These are phyloP conservation scores for Tetramorium parvispinum DNA, from an alignment of 1,140 invertebrate species.

Conservation along the genomic window DNA sequence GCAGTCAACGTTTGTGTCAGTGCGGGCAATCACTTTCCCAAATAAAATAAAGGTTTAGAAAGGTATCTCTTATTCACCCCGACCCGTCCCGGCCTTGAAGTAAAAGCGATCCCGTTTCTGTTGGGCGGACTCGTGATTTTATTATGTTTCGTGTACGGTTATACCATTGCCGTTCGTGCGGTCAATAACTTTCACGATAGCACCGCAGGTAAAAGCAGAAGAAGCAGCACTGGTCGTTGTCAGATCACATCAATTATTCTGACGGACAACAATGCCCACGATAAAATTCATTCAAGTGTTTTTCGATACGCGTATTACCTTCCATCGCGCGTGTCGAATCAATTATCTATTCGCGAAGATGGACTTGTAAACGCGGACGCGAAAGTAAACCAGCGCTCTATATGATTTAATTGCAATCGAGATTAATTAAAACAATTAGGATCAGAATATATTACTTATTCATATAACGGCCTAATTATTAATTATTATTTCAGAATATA, in stretches of 20 bases:
- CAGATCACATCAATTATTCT: slow-evolving; percentile 36
- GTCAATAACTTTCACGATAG: slow-evolving; percentile 64
- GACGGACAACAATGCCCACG: background rate
- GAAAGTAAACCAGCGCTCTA: slow-evolving; percentile 22
- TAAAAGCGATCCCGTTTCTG: slow-evolving; percentile 81
- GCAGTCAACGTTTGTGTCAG: background rate
- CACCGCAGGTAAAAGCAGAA: slow-evolving; percentile 5
- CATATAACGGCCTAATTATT: too few species aligned
- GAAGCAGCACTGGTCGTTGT: background rate
- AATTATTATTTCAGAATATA: background rate
- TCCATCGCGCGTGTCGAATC: slow-evolving; percentile 18
- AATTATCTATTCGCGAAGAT: background rate
- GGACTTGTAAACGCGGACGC: background rate
- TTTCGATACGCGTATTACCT: slow-evolving; percentile 5
- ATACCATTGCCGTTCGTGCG: background rate
- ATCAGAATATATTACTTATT: background rate
- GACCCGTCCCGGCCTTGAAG: slow-evolving; percentile 73
- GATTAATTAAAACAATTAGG: slow-evolving; percentile 22
- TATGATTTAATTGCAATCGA: background rate
- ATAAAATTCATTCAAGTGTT: background rate
- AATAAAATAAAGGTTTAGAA: slow-evolving; percentile 82
- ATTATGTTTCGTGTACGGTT: background rate
- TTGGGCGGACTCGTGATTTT: slow-evolving; percentile 35
- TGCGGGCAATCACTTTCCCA: slow-evolving; percentile 77
- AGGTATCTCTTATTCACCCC: slow-evolving; percentile 73